Evolutionary conservation across 2,113 vertebrate genomes (phyloP).

Genomic region (Corythaixoides concolor): DNA sequence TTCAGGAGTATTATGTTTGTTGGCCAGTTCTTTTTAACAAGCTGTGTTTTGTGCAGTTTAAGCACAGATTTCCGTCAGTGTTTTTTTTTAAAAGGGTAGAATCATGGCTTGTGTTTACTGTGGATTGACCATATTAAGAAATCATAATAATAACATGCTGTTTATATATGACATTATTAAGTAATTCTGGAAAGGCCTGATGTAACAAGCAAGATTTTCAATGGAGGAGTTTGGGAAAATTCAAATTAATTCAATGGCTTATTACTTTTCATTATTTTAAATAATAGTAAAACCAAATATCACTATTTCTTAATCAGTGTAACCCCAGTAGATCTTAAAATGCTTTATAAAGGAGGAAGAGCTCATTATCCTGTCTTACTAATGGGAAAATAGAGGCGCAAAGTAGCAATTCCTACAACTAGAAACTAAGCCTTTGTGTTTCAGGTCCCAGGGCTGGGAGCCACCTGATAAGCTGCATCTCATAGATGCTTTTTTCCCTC

Average conservation of each 20-base stretch:
- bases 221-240: not conserved
- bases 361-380: slow-evolving; percentile 29
- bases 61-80: not conserved
- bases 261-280: slow-evolving; percentile 31
- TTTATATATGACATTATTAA: not conserved
- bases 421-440: not conserved
- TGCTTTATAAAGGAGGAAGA: not conserved
- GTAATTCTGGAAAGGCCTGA: not conserved
- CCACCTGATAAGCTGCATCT: not conserved
- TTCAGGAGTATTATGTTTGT: not conserved
- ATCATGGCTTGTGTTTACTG: not conserved
- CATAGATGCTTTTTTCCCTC: not conserved
- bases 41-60: not conserved
- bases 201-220: slow-evolving; percentile 12
- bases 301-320: slow-evolving; percentile 20
- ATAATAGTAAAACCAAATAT: not conserved
- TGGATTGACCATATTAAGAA: not conserved
- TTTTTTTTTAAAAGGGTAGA: not conserved
- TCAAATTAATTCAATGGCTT: slow-evolving; percentile 5
- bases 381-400: slow-evolving; percentile 15
- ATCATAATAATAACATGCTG: not conserved
- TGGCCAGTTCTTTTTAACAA: not conserved
- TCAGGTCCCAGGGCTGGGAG: not conserved
- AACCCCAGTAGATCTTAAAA: slow-evolving; percentile 32
- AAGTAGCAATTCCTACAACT: slow-evolving; percentile 22